These are phyloP conservation scores for Zapus hudsonius DNA, from an alignment of 2,113 vertebrate genomes.

Conservation along the genomic window DNA sequence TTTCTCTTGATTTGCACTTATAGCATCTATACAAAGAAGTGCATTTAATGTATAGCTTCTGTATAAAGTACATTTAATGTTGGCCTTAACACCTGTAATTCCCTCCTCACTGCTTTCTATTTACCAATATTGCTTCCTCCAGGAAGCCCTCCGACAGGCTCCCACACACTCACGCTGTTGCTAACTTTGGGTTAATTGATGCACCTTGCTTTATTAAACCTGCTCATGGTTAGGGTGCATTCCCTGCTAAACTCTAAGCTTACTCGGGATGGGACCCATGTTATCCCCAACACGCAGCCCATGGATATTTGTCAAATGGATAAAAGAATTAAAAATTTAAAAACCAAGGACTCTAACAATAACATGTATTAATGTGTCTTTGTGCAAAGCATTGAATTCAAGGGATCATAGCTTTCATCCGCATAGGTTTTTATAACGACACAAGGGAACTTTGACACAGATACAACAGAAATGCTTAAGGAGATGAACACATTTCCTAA, in stretches of 20 bases:
- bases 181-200: neutral
- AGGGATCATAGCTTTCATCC: neutral
- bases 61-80: neutral
- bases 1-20: neutral
- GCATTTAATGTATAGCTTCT: neutral
- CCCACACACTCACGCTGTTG: neutral
- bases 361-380: conserved; percentile 17
- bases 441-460: conserved; percentile 3
- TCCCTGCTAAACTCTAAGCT: neutral
- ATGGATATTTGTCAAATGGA: conserved; percentile 24
- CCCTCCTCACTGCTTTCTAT: neutral
- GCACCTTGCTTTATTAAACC: neutral
- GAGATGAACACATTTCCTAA: neutral
- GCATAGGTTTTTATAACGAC: conserved; percentile 22
- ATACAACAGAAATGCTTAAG: neutral
- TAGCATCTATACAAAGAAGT: neutral
- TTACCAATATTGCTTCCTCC: neutral
- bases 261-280: neutral
- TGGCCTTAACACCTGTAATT: neutral
- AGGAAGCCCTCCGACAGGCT: neutral
- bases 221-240: neutral
- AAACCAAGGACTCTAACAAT: neutral
- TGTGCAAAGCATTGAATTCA: neutral
- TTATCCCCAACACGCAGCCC: neutral
- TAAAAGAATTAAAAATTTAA: conserved; percentile 33